Evolutionary conservation across 1,140 invertebrate genomes (phyloP).

Genomic region (Lordiphosa stackelbergi): DNA sequence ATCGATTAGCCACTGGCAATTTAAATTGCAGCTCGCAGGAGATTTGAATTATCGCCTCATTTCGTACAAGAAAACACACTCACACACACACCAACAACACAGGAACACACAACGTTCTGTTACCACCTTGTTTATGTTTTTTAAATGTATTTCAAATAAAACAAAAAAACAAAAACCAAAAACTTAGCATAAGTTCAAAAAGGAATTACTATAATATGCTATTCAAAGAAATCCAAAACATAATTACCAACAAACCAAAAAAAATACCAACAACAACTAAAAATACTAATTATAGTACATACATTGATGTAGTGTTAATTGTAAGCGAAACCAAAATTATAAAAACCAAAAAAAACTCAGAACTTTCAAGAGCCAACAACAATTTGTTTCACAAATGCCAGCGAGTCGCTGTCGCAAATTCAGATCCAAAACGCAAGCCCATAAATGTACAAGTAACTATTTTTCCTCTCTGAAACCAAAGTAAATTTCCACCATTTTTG

Average conservation of each 20-base stretch:
- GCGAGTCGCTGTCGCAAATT: slow-evolving; percentile 25
- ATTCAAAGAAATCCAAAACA: slow-evolving; percentile 77
- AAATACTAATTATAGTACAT: slow-evolving; percentile 76
- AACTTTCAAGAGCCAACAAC: slow-evolving; percentile 46
- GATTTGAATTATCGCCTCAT: slow-evolving; percentile 54
- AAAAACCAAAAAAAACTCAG: slow-evolving; percentile 15
- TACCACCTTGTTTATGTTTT: slow-evolving; percentile 57
- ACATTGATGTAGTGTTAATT: slow-evolving; percentile 75
- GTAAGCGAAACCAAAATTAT: slow-evolving; percentile 45
- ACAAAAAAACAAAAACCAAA: slow-evolving; percentile 41
- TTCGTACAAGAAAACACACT: slow-evolving; percentile 51
- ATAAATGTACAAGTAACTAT: slow-evolving; percentile 72
- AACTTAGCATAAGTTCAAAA: slow-evolving; percentile 40
- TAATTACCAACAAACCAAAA: slow-evolving; percentile 63
- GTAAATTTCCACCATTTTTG: slow-evolving; percentile 68
- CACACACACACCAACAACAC: slow-evolving; percentile 25
- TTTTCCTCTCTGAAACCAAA: slow-evolving; percentile 65
- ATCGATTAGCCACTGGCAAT: slow-evolving; percentile 62
- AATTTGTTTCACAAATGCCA: slow-evolving; percentile 63
- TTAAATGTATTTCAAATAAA: slow-evolving; percentile 57
- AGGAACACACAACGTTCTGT: slow-evolving; percentile 41
- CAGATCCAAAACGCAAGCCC: slow-evolving; percentile 30
- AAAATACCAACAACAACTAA: slow-evolving; percentile 60
- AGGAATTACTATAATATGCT: slow-evolving; percentile 67
- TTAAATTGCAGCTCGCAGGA: slow-evolving; percentile 64